These are phyloP conservation scores for Rotaria sp. DNA, from an alignment of 2,888 invertebrate genomes.

Conservation along the genomic window DNA sequence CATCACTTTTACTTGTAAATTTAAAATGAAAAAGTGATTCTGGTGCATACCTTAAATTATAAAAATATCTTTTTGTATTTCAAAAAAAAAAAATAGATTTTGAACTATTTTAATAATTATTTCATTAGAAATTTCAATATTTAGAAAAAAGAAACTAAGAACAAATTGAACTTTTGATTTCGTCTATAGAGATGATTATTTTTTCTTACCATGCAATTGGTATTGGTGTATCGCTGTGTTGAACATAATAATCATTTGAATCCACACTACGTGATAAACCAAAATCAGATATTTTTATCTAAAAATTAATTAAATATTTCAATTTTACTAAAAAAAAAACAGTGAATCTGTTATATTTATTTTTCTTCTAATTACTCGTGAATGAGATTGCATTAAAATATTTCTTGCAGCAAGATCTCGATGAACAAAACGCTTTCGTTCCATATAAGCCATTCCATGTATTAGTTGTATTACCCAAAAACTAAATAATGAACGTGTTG, in stretches of 20 bases:
- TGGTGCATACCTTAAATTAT: constrained; percentile 64
- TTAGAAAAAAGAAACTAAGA: no score
- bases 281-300: constrained; percentile 63
- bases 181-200: no score
- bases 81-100: no score
- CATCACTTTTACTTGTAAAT: constrained; percentile 82
- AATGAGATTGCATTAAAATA: constrained; percentile 71
- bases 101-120: no score
- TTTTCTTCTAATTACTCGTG: constrained; percentile 50
- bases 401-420: constrained; percentile 84
- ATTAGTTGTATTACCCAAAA: not conserved
- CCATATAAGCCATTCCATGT: constrained; percentile 71
- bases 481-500: not conserved
- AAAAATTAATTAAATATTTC: not conserved
- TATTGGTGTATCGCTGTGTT: constrained; percentile 68
- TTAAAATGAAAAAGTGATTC: constrained; percentile 85
- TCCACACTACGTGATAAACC: constrained; percentile 67
- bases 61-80: no score
- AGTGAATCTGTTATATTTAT: not conserved
- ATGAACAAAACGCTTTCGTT: constrained; percentile 76
- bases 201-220: constrained; percentile 68
- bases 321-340: no score
- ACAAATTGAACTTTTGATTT: no score
- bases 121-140: no score
- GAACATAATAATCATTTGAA: constrained; percentile 66